phyloP scores from a whole-genome alignment of 2,888 invertebrate species.

The Cheilosia grossa region DNA sequence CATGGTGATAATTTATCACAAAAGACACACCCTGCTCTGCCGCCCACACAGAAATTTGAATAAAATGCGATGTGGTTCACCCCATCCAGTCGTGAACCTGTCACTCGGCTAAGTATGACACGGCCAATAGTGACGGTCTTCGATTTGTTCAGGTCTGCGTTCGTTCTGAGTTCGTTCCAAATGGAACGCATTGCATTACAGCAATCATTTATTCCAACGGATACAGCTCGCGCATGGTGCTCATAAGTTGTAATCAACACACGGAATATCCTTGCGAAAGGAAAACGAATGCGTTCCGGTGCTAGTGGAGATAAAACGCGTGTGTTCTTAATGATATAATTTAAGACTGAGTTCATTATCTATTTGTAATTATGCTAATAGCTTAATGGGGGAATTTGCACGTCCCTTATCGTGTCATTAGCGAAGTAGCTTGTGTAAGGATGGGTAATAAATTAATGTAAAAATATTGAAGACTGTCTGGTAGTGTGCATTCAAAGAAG shows the following conservation, averaged over 20 bases:
- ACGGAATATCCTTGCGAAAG: slow-evolving; percentile 16
- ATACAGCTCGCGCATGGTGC: background rate
- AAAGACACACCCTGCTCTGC: slow-evolving; percentile 61
- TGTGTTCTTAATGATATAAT: slow-evolving; percentile 62
- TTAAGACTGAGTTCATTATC: slow-evolving; percentile 67
- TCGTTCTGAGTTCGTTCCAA: background rate
- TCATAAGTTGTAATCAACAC: background rate
- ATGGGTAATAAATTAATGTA: slow-evolving; percentile 28
- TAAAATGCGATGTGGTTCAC: slow-evolving; percentile 68
- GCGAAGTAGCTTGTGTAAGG: slow-evolving; percentile 13
- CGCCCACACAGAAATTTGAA: slow-evolving; percentile 71
- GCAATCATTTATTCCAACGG: background rate
- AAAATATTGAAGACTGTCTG: background rate
- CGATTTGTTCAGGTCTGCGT: slow-evolving; percentile 9
- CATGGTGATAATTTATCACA: slow-evolving; percentile 73
- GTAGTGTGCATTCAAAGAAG: background rate
- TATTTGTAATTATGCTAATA: slow-evolving; percentile 65
- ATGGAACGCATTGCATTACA: background rate
- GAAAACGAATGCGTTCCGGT: slow-evolving; percentile 25
- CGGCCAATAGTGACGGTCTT: slow-evolving; percentile 21
- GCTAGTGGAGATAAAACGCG: slow-evolving; percentile 37
- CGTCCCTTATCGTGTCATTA: slow-evolving; percentile 50
- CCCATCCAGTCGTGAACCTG: slow-evolving; percentile 59
- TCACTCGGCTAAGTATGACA: slow-evolving; percentile 48
- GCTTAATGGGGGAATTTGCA: slow-evolving; percentile 54